Base-by-base conservation (phyloP, 2,797 vertebrate genomes). In the Typhlichthys eigenmanni region DNA sequence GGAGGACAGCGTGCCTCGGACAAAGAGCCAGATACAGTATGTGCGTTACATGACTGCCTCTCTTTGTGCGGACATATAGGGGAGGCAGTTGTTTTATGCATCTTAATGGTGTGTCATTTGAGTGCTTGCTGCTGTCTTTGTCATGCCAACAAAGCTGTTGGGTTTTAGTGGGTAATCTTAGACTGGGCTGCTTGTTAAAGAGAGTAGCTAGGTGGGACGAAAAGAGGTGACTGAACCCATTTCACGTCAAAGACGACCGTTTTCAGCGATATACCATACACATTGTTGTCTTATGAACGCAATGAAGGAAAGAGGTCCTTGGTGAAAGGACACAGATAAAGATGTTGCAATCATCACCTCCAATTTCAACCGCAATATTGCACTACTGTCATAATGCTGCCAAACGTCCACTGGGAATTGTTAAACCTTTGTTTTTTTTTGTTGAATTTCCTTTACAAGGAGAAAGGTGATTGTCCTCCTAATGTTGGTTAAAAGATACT, bases 131-230 rank as follows among this genome's bases (percentile, higher is more conserved):
- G 60, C 38, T 4, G 45, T 75, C 80, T 85, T 84, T 86, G 79
- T 85, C 70, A 59, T 63, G 68, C 61, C 74, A 82, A 83, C 83
- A 85, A 88, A 84, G 76, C 84, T 76, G 61, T 68, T 58, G 65
- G 53, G 73, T 65, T 72, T 66, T 51, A 53, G 54, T 67, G 71
- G 60, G 79, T 84, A 87, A 88, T 82, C 69, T 77, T 83, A 82
- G 72, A 81, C 75, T 0, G 11, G 47, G 54, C 74, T 70, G 66
- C 67, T 64, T 60, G 60, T 16, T 60, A 62, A 60, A 55, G 68
- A 54, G 9, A 62, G 74, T 60, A 51, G 68, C 43, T 47, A 72
- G 59, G 58, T 59, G 64, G 63, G 60, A 32, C 66, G 51, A 50
- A 56, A 38, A 11, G 19, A 51, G 11, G 0, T 38, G 1, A 64